Conservation (phyloP, 2,888 invertebrate species). For the Cerastis leucographa region DNA sequence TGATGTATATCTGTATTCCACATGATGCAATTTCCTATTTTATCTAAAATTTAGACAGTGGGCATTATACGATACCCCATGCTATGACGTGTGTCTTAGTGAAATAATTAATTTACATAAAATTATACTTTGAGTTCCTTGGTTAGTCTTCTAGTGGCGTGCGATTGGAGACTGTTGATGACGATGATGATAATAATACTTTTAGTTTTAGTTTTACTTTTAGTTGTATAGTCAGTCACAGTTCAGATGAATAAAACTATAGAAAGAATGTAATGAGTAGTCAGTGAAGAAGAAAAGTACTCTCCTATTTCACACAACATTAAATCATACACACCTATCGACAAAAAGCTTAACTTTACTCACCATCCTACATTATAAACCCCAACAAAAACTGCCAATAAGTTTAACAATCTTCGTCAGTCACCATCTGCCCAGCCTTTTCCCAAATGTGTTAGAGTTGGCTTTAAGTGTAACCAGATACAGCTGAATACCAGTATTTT, state of each 20-base stretch:
- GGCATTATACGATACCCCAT: neutral
- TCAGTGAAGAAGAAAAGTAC: neutral
- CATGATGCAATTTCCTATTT: neutral
- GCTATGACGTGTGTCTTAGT: neutral
- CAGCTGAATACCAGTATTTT: too few relatives aligned
- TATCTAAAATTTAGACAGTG: too few relatives aligned
- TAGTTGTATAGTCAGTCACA: neutral
- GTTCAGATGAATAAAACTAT: neutral
- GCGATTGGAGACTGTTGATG: too few relatives aligned
- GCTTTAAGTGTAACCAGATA: too few relatives aligned
- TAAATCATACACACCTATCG: neutral
- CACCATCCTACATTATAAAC: constrained; percentile 1
- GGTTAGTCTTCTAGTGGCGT: too few relatives aligned
- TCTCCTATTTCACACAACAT: neutral
- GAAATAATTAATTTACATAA: neutral
- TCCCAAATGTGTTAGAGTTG: too few relatives aligned
- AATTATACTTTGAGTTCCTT: neutral
- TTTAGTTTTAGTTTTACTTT: too few relatives aligned
- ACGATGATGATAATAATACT: too few relatives aligned
- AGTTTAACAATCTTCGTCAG: constrained; percentile 24
- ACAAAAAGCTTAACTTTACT: neutral
- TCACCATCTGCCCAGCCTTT: too few relatives aligned
- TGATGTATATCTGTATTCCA: neutral
- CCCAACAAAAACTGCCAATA: constrained; percentile 20
- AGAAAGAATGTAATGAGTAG: neutral